Percentiles rank a stretch among this genome's conserved stretches.
phyloP scores from a whole-genome alignment of 2,113 vertebrate genomes.

The Corythornis vintsioides region DNA sequence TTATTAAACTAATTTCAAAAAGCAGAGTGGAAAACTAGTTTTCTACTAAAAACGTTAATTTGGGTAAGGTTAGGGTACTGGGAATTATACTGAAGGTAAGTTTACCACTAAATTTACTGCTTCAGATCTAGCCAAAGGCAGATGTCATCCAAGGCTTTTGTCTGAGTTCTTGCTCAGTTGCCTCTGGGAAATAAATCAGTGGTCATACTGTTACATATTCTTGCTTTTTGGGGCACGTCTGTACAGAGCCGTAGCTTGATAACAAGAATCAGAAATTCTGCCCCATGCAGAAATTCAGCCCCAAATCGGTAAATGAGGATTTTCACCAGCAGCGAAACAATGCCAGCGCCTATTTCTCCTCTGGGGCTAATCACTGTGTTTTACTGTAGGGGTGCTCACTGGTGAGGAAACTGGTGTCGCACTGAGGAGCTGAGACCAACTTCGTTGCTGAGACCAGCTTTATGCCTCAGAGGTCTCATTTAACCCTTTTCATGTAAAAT shows the following conservation, averaged over 20 bases:
- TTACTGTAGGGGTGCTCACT: background rate
- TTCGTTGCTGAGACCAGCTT: background rate
- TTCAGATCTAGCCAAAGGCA: background rate
- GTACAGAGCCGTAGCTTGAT: background rate
- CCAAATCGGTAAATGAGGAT: background rate
- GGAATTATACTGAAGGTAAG: background rate
- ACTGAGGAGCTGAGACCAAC: too few species aligned
- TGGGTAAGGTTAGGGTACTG: background rate
- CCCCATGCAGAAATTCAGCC: background rate
- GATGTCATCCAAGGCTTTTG: background rate
- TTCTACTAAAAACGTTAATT: background rate
- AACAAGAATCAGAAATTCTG: background rate
- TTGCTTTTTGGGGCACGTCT: background rate
- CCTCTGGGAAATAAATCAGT: background rate
- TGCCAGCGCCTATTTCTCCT: background rate
- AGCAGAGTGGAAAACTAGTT: background rate
- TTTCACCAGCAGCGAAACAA: fast-evolving
- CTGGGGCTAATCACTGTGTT: background rate
- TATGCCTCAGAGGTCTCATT: background rate
- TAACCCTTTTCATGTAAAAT: background rate
- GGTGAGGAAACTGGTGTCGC: background rate
- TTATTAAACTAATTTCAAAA: background rate
- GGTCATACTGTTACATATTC: background rate
- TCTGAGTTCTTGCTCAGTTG: background rate
- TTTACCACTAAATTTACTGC: background rate